phyloP scores from a whole-genome alignment of 1,140 invertebrate genomes.

The Physella acuta region DNA sequence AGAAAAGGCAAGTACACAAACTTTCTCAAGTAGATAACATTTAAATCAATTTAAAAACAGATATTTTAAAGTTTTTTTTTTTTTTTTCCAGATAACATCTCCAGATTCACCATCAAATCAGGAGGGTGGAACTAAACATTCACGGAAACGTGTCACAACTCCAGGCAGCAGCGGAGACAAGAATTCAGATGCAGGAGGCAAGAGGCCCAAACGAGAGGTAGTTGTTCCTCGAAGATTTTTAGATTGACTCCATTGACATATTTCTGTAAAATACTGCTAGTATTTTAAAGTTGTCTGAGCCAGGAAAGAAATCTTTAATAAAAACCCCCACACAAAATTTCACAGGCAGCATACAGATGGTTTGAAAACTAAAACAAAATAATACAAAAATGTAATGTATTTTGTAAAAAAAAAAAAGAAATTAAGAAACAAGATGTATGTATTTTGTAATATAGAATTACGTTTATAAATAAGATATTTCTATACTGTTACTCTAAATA shows the following conservation, averaged over 20 bases:
- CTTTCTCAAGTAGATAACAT: neutral
- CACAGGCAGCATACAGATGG: too few species aligned
- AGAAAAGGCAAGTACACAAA: conserved; percentile 17
- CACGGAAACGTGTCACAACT: conserved; percentile 7
- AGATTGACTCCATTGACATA: conserved; percentile 38
- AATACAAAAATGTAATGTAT: too few species aligned
- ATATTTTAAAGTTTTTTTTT: too few species aligned
- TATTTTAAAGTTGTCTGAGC: neutral
- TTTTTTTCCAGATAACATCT: conserved; percentile 1
- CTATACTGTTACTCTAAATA: too few species aligned
- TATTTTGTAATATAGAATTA: too few species aligned
- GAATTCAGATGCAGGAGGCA: conserved; percentile 11
- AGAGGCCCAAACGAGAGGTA: conserved; percentile 52
- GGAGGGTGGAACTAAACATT: neutral
- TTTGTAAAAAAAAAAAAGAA: too few species aligned
- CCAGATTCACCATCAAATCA: conserved; percentile 3
- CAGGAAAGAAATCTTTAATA: too few species aligned
- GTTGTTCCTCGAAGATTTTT: conserved; percentile 50
- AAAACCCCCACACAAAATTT: too few species aligned
- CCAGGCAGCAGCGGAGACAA: conserved; percentile 8
- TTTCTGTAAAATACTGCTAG: too few species aligned
- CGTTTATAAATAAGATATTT: too few species aligned
- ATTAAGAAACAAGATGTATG: too few species aligned
- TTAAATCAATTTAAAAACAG: neutral
- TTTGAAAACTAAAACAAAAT: too few species aligned